A percentile compares a stretch with the other conserved stretches of the same genome.
These are phyloP conservation scores for Motacilla alba DNA, from an alignment of 2,113 vertebrate species.

Conservation along the genomic window DNA sequence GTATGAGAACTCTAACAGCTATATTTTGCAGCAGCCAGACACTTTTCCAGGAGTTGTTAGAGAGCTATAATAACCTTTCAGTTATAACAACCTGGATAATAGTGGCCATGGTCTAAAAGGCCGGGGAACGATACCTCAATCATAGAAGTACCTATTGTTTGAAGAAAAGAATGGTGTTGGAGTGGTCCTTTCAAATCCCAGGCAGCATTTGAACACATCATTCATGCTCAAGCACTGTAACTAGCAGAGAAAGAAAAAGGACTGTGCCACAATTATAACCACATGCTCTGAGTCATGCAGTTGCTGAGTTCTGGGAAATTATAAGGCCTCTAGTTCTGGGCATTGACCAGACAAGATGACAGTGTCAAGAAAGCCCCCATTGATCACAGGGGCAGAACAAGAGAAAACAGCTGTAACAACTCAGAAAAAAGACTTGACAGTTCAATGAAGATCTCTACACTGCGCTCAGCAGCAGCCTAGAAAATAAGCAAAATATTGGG, in stretches of 20 bases:
- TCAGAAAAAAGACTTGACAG: conserved; percentile 50
- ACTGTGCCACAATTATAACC: conserved; percentile 56
- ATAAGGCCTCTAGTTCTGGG: conserved; percentile 56
- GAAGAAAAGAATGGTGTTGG: conserved; percentile 55
- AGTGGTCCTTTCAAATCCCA: conserved; percentile 54
- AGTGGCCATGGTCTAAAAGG: conserved; percentile 27
- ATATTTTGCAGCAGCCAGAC: conserved; percentile 1
- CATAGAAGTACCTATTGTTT: conserved; percentile 54
- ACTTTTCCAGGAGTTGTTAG: conserved; percentile 35
- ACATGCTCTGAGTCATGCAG: conserved; percentile 60
- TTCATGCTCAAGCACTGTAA: conserved; percentile 43
- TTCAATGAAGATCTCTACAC: conserved; percentile 43
- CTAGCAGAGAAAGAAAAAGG: conserved; percentile 47
- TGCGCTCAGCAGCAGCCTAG: neutral
- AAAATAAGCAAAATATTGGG: conserved; percentile 27
- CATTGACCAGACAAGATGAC: conserved; percentile 63
- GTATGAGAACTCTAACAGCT: neutral
- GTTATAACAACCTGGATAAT: conserved; percentile 52
- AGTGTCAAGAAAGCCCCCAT: conserved; percentile 53
- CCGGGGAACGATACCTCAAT: neutral
- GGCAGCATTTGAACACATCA: conserved; percentile 58
- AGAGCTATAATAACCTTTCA: conserved; percentile 35
- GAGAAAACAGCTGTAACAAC: conserved; percentile 64
- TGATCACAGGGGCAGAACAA: conserved; percentile 61
- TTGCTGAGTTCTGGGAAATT: conserved; percentile 53